These are phyloP conservation scores for Ranitomeya imitator DNA, from an alignment of 2,113 vertebrate genomes.

Conservation along the genomic window DNA sequence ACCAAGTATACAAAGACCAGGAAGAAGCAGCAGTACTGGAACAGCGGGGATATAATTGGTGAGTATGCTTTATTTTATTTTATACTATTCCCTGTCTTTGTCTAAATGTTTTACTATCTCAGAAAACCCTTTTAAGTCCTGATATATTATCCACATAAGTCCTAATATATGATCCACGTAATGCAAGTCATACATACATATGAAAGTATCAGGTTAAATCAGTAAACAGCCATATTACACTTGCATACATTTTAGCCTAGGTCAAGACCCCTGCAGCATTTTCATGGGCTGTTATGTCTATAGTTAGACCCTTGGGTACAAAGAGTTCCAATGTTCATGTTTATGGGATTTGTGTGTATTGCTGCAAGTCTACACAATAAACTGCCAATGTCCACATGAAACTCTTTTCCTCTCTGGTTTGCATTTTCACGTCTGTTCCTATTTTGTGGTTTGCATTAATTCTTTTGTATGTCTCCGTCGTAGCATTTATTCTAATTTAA, in stretches of 20 bases:
- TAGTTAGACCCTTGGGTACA: slow-evolving; percentile 20
- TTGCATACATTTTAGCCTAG: slow-evolving; percentile 1
- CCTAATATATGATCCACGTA: background rate
- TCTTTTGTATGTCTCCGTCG: slow-evolving; percentile 23
- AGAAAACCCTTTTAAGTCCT: too few relatives aligned
- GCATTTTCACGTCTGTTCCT: slow-evolving; percentile 36
- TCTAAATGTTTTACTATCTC: too few relatives aligned
- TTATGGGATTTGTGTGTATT: slow-evolving; percentile 30
- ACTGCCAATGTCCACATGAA: slow-evolving; percentile 27
- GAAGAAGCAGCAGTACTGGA: too few relatives aligned
- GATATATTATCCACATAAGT: background rate
- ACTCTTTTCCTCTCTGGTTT: slow-evolving; percentile 43
- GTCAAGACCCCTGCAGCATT: slow-evolving; percentile 9
- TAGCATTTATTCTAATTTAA: slow-evolving; percentile 41
- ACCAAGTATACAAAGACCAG: too few relatives aligned
- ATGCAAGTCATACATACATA: background rate
- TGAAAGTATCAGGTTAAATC: background rate
- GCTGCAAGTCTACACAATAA: slow-evolving; percentile 14
- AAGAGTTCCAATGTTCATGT: slow-evolving; percentile 19
- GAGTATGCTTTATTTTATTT: too few relatives aligned
- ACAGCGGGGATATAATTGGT: too few relatives aligned
- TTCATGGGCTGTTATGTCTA: slow-evolving; percentile 15
- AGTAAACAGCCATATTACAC: background rate
- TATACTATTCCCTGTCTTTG: too few relatives aligned
- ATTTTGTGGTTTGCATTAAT: slow-evolving; percentile 39